Evolutionary conservation across 2,888 invertebrate species (phyloP), one percentile per base, ranked within the genome.

Genomic region (Ophion slaviceki): DNA sequence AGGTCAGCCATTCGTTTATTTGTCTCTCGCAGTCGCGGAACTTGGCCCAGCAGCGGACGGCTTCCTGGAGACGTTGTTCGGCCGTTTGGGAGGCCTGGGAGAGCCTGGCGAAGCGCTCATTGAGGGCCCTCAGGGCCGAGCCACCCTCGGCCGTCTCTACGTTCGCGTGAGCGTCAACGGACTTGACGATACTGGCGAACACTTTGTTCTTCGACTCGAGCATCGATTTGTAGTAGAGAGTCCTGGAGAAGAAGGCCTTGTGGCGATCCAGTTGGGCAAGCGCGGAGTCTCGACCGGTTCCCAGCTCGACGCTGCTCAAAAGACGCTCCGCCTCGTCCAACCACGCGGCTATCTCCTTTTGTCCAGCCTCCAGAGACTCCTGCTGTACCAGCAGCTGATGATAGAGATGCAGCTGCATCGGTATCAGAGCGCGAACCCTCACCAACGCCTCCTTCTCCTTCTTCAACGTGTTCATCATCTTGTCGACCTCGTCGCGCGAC

Each of bases 141-240:
- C 96, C 95, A 88, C 96, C 96, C 36, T 97, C 96, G 0, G 95
- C 95, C 6, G 97, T 96, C 91, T 97, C 97, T 4, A 97, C 96
- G 87, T 96, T 97, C 84, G 96, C 96, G 89, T 97, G 96, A 64
- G 96, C 95, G 90, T 97, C 96, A 0, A 98, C 96, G 0, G 97
- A 96, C 91, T 97, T 97, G 2, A 97, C 96, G 70, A 99, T 97
- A 92, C 97, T 98, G 92, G 97, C 97, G 94, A 98, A 97, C 66
- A 99, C 97, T 94, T 98, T 98, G 94, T 98, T 98, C 94, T 98
- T 98, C 93, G 98, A 98, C 91, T 99, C 99, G 84, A 99, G 93
- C 97, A 98, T 98, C 0, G 98, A 98, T 91, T 97, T 97, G 94
- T 98, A 98, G 94, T 98, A 98, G 0, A 98, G 96, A 0, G 97